phyloP scores from a whole-genome alignment of 2,113 vertebrate species.

The Trochalopteron elliotii region DNA sequence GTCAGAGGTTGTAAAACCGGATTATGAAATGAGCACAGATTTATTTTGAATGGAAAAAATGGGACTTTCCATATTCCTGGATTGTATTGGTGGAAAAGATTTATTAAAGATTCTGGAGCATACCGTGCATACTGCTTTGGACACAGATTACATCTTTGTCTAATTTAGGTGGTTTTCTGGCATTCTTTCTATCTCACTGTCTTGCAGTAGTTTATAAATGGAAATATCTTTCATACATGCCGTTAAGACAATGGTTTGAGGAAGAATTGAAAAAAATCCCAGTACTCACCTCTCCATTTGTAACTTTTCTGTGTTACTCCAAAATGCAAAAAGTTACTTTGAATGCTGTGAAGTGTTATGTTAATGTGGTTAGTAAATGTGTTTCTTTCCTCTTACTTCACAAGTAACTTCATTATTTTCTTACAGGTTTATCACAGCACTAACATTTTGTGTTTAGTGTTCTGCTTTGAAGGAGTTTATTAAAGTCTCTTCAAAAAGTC shows the following conservation, averaged over 20 bases:
- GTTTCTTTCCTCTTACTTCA: background rate
- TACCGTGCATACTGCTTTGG: conserved; percentile 1
- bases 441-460: background rate
- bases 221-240: background rate
- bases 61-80: conserved; percentile 31
- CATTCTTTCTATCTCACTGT: background rate
- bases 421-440: background rate
- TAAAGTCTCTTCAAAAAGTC: background rate
- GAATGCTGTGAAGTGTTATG: background rate
- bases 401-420: background rate
- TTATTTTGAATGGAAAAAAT: conserved; percentile 46
- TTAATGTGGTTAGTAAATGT: background rate
- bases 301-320: background rate
- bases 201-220: background rate
- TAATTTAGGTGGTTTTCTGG: conserved; percentile 21
- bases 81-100: conserved; percentile 40
- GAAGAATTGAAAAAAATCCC: background rate
- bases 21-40: background rate
- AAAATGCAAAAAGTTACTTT: background rate
- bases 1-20: conserved; percentile 24
- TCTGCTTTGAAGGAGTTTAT: background rate
- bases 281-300: background rate
- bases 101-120: conserved; percentile 14
- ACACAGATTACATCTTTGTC: background rate
- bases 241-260: background rate